phyloP scores from a whole-genome alignment of 2,797 vertebrate genomes.

The Macrochelys suwanniensis region DNA sequence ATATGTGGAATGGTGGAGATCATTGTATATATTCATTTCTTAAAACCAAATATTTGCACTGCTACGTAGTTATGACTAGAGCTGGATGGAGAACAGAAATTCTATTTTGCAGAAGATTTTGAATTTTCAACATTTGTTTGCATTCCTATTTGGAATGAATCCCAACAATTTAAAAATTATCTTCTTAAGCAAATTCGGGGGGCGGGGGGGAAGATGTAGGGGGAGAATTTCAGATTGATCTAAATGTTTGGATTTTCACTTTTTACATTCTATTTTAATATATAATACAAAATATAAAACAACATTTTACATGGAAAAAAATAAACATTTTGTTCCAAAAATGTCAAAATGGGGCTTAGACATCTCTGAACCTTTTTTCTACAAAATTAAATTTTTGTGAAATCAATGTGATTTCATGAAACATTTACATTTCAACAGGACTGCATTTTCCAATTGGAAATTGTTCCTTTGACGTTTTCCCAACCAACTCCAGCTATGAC shows the following conservation, averaged over 20 bases:
- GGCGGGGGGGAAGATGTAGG: too few relatives aligned
- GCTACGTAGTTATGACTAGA: not conserved
- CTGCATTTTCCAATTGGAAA: not conserved
- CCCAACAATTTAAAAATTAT: not conserved
- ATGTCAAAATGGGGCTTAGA: not conserved
- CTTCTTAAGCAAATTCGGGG: not conserved
- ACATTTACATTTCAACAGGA: not conserved
- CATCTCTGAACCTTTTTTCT: not conserved
- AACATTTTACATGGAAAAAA: not conserved
- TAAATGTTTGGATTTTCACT: not conserved
- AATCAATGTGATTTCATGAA: accelerated
- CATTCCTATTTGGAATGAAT: not conserved
- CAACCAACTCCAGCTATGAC: not conserved
- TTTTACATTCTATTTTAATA: not conserved
- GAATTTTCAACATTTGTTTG: not conserved
- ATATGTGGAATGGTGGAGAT: not conserved
- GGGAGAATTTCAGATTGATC: not conserved
- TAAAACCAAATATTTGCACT: not conserved
- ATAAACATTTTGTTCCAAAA: not conserved
- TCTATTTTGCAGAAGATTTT: not conserved
- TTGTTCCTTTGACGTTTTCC: not conserved
- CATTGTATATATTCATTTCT: not conserved
- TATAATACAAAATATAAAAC: accelerated
- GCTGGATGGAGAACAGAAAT: not conserved
- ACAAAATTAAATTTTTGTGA: not conserved